Base-by-base conservation (phyloP, 2,113 vertebrate species). In the Perca fluviatilis region DNA sequence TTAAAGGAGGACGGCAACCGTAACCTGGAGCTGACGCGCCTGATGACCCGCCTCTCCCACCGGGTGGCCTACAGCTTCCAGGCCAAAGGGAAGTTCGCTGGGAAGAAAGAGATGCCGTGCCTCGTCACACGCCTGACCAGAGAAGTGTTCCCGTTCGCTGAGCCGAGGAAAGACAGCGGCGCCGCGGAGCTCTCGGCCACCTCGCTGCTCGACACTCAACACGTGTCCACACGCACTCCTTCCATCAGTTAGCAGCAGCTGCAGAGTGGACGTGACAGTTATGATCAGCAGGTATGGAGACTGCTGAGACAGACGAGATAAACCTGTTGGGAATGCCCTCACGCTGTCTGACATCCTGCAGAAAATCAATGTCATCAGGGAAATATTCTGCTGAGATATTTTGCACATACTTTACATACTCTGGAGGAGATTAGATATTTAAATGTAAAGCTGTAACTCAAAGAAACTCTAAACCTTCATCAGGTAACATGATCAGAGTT, bases 101-200 rank as follows among this genome's bases (percentile, higher is more conserved):
- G 96, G 0, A 95, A 93, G 82, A 97, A 95, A 23, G 92, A 96
- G 71, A 97, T 96, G 96, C 95, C 95, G 0, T 96, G 95, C 65
- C 92, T 95, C 5, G 4, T 95, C 65, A 94, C 92, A 0, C 94
- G 91, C 14, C 79, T 96, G 36, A 94, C 92, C 71, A 70, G 86
- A 46, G 94, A 96, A 0, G 88, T 93, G 25, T 96, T 94, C 79
- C 96, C 95, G 0, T 97, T 96, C 72, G 77, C 77, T 0, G 58
- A 54, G 2, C 4, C 58, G 0, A 49, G 12, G 25, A 89, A 74
- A 47, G 62, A 70, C 4, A 0, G n/a, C 0, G 6, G 0, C 0
- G 62, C 57, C 0, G 6, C 60, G 1, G 77, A 19, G 6, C 79
- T 90, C 19, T 79, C 85, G 0, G 83, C 90, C 71, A 84, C 64